A percentile compares a stretch with the other conserved stretches of the same genome.
phyloP scores from a whole-genome alignment of 2,113 vertebrate species.

The Podarcis raffonei region DNA sequence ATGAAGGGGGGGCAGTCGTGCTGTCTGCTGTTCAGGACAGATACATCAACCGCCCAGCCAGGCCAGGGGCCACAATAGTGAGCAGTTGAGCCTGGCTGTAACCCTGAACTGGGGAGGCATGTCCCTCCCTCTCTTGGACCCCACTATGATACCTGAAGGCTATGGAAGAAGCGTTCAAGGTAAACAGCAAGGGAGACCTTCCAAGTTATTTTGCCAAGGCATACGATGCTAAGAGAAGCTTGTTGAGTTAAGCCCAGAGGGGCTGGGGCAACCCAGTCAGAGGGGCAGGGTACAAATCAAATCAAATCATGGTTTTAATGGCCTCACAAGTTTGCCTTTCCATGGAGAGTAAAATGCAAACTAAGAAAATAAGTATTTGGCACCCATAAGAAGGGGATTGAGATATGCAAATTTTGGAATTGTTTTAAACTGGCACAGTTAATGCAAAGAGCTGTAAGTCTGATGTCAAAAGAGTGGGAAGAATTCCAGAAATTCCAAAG shows the following conservation, averaged over 20 bases:
- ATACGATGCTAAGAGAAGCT: not conserved
- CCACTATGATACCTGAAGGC: too few relatives aligned
- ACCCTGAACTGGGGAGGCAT: not conserved
- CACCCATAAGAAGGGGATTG: not conserved
- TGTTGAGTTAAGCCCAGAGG: not conserved
- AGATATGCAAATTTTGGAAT: not conserved
- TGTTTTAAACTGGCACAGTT: not conserved
- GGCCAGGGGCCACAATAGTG: too few relatives aligned
- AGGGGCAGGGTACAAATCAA: too few relatives aligned
- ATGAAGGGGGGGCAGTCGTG: not conserved
- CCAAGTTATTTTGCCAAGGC: not conserved
- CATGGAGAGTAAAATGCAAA: not conserved
- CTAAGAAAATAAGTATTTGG: not conserved
- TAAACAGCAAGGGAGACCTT: not conserved
- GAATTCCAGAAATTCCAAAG: not conserved
- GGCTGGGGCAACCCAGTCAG: too few relatives aligned
- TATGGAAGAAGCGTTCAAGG: not conserved
- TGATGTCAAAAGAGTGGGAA: not conserved
- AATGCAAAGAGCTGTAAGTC: not conserved
- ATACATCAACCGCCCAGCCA: not conserved
- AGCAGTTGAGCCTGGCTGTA: not conserved
- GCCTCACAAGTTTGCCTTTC: constrained; percentile 5
- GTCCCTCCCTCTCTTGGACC: not conserved
- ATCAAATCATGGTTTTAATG: not conserved
- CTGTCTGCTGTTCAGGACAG: not conserved